Percentiles rank a stretch among this genome's conserved stretches.
phyloP scores from a whole-genome alignment of 2,797 vertebrate genomes.

The Nyctibius grandis region DNA sequence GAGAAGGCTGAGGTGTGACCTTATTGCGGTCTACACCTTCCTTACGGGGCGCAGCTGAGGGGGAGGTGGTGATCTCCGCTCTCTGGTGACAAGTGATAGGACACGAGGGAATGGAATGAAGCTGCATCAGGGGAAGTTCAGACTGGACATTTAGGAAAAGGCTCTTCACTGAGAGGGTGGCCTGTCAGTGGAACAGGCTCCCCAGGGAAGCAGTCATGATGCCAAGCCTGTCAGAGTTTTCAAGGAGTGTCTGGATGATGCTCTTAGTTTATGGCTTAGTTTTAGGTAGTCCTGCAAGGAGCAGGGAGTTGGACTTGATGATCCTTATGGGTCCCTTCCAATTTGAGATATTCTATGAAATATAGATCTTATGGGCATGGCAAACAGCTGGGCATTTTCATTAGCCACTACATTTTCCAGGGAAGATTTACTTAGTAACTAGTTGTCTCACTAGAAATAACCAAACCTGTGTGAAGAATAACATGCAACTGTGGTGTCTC shows the following conservation, averaged over 20 bases:
- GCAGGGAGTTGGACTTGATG: neutral
- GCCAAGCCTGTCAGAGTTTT: neutral
- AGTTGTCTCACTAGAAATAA: neutral
- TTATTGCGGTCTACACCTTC: neutral
- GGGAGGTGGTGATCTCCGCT: neutral
- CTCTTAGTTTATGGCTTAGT: neutral
- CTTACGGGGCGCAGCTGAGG: rapidly evolving
- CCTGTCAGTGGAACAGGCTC: neutral
- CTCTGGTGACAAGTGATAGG: neutral
- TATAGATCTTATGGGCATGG: neutral
- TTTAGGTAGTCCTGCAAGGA: neutral
- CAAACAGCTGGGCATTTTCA: neutral
- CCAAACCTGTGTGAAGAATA: neutral
- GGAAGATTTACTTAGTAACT: neutral
- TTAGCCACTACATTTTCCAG: neutral
- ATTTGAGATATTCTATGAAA: neutral
- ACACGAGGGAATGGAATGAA: neutral
- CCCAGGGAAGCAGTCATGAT: neutral
- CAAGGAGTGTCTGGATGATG: rapidly evolving
- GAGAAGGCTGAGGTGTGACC: neutral
- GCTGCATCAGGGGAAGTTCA: neutral
- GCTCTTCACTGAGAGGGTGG: neutral
- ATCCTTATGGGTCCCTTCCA: neutral
- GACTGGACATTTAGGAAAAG: neutral
- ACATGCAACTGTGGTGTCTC: neutral